These are phyloP conservation scores for Luehdorfia chinensis DNA, from an alignment of 1,140 invertebrate species.

Conservation along the genomic window DNA sequence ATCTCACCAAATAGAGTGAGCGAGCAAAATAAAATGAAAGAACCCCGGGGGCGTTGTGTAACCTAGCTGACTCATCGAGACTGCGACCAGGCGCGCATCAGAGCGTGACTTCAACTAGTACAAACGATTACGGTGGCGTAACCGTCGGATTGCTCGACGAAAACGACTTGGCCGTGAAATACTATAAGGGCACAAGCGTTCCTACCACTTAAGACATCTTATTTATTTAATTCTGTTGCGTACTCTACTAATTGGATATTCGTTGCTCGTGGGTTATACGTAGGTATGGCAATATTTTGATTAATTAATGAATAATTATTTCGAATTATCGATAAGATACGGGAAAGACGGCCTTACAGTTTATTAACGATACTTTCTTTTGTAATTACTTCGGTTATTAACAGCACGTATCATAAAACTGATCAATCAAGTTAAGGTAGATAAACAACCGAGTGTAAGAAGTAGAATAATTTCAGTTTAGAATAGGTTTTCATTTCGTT, in stretches of 20 bases:
- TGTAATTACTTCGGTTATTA: too few relatives aligned
- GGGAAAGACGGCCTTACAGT: too few relatives aligned
- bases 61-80: constrained; percentile 55
- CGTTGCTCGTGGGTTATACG: background rate
- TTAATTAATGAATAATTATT: background rate
- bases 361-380: too few relatives aligned
- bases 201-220: constrained; percentile 10
- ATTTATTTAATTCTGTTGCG: constrained; percentile 4
- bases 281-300: background rate
- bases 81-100: constrained; percentile 35
- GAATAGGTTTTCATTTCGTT: too few relatives aligned
- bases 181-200: constrained; percentile 33
- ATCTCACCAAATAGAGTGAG: constrained; percentile 53
- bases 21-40: constrained; percentile 52
- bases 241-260: constrained; percentile 3
- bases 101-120: constrained; percentile 53
- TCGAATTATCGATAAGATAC: too few relatives aligned
- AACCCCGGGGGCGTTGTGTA: constrained; percentile 48
- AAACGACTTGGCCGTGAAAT: constrained; percentile 60
- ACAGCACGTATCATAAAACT: too few relatives aligned
- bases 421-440: too few relatives aligned
- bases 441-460: too few relatives aligned
- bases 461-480: too few relatives aligned
- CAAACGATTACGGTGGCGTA: constrained; percentile 42
- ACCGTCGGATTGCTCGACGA: constrained; percentile 33